A percentile compares a stretch with the other conserved stretches of the same genome.
phyloP scores from a whole-genome alignment of 2,888 invertebrate genomes.

The Panzeria rudis region DNA sequence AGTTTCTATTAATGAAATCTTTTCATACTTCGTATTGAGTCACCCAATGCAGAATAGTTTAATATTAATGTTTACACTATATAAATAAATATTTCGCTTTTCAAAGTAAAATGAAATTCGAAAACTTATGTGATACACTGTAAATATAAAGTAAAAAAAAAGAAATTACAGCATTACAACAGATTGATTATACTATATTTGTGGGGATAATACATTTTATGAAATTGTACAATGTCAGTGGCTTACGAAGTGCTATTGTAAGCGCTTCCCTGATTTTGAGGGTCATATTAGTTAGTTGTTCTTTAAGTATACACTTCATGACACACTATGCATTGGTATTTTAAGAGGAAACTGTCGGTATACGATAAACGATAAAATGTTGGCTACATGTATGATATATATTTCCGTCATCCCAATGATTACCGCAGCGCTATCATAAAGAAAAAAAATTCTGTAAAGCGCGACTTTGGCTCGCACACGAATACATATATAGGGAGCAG shows the following conservation, averaged over 20 bases:
- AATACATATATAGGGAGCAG: no score
- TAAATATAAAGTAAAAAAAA: not conserved
- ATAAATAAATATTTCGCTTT: no score
- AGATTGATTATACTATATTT: not conserved
- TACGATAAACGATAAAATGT: no score
- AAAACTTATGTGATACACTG: not conserved
- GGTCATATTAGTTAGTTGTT: constrained; percentile 5
- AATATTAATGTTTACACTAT: no score
- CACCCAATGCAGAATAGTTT: no score
- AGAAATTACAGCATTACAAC: not conserved
- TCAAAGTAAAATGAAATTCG: not conserved
- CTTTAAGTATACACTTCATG: not conserved
- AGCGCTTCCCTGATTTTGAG: not conserved
- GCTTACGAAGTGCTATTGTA: constrained; percentile 34
- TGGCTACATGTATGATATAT: no score
- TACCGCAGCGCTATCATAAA: no score
- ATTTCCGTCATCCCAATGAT: no score
- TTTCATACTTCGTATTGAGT: no score
- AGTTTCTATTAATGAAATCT: no score
- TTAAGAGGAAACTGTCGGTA: not conserved
- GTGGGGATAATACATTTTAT: constrained; percentile 43
- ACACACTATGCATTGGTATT: not conserved
- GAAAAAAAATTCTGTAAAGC: no score
- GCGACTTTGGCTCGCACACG: no score
- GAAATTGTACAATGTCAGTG: constrained; percentile 47